These are phyloP conservation scores for Himalopsyche kuldschensis DNA, from an alignment of 2,888 invertebrate genomes.

Conservation along the genomic window DNA sequence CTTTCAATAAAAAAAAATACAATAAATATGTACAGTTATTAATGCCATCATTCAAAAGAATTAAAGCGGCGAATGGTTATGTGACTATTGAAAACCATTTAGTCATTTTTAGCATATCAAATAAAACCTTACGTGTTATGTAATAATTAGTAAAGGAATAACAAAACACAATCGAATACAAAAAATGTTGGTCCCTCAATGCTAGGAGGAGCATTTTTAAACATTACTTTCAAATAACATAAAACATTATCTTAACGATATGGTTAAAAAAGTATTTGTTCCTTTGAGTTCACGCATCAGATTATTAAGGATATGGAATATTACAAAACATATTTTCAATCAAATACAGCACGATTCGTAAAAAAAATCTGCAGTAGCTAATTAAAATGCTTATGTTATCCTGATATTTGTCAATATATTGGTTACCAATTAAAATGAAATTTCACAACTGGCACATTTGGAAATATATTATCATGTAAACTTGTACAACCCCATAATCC, in stretches of 20 bases:
- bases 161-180: conserved; percentile 4
- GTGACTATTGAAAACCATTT: conserved; percentile 6
- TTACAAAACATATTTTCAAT: background rate
- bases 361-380: background rate
- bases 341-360: background rate
- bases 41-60: conserved; percentile 22
- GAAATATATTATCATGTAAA: background rate
- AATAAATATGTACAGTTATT: conserved; percentile 34
- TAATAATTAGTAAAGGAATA: background rate
- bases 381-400: background rate
- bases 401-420: background rate
- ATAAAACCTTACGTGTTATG: background rate
- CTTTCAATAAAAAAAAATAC: conserved; percentile 21
- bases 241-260: conserved; percentile 1
- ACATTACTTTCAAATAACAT: background rate
- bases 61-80: conserved; percentile 5
- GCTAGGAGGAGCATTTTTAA: conserved; percentile 25
- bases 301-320: background rate
- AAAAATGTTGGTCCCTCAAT: conserved; percentile 27
- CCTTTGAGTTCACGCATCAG: background rate
- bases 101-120: background rate
- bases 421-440: background rate
- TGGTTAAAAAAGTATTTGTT: background rate
- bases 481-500: background rate
- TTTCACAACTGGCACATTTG: background rate